Base-by-base conservation (phyloP, 2,888 invertebrate species). In the Pantelozetes paolii region DNA sequence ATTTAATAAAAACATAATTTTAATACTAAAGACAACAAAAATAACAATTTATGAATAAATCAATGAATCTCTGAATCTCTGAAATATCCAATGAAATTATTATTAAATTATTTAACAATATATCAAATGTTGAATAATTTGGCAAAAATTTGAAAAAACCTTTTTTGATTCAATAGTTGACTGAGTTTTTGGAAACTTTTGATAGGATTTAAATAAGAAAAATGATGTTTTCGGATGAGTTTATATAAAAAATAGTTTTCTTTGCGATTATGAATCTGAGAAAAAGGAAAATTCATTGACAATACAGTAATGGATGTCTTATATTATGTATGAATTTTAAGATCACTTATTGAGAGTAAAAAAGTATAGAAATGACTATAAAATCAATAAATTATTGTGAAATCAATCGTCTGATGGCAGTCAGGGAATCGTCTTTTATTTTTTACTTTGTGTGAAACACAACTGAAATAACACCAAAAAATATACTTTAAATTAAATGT, bases 311-410 rank as follows among this genome's bases (percentile, higher is more conserved):
- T 62, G 62, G 36, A 62, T 62, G 5, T 36, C 9, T 36, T 23
- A 26, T 32, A 32, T 62, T 62, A 62, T 62, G 32, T 62, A 32
- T 54, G 32, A 62, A 62, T 62, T 62, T 62, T 62, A 67, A 67
- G 20, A 67, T 8, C 5, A 67, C n/a, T 67, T 67, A 42, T 30
- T 23, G 36, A 20, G 20, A 40, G n/a, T 50, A 50, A 5, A n/a
- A 50, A 8, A n/a, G 5, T 9, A 8, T 3, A 50, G 20, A 45
- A 45, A 32, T 5, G n/a, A 32, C 9, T 2, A 67, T 32, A 67
- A 67, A 67, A 67, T 67, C 67, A 15, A 67, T 67, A 67, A 40
- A 42, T 67, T n/a, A 40, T 67, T 36, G n/a, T 2, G 3, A 67
- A 23, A 13, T 26, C 9, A 42, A 42, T 67, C 67, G 67, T 67